phyloP scores from a whole-genome alignment of 2,797 vertebrate species.

The Arnoldichthys spilopterus region DNA sequence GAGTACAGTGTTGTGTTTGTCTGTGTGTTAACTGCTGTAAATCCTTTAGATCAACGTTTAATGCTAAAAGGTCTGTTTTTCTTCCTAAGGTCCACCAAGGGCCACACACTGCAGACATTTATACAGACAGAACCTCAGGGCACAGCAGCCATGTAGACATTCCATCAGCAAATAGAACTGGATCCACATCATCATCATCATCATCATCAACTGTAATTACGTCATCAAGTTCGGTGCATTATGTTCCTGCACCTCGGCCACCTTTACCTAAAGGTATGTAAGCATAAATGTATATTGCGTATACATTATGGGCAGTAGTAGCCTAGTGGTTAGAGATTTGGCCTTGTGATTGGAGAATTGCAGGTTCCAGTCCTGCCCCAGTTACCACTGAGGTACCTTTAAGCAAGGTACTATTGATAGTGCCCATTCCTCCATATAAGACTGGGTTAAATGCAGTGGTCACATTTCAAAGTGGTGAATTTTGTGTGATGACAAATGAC shows the following conservation, averaged over 20 bases:
- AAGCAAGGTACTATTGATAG: too few relatives aligned
- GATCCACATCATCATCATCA: conserved; percentile 46
- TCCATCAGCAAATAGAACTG: conserved; percentile 17
- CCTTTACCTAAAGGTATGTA: conserved; percentile 79
- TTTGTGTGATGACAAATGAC: too few relatives aligned
- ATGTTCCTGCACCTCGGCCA: conserved; percentile 61
- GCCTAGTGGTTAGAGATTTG: too few relatives aligned
- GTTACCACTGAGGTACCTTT: too few relatives aligned
- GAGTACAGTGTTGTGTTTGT: background rate
- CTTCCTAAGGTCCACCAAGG: background rate
- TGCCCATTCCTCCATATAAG: too few relatives aligned
- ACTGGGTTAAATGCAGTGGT: too few relatives aligned
- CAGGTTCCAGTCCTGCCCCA: too few relatives aligned
- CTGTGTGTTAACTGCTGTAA: background rate
- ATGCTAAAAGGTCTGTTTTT: background rate
- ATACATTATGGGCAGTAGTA: too few relatives aligned
- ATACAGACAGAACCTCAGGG: conserved; percentile 7
- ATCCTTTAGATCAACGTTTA: background rate
- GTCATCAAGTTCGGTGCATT: conserved; percentile 60
- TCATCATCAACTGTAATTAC: conserved; percentile 58
- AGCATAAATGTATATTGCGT: too few relatives aligned
- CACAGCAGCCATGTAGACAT: conserved; percentile 20
- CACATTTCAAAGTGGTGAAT: too few relatives aligned
- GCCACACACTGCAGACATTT: background rate
- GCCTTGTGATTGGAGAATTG: too few relatives aligned